phyloP scores from a whole-genome alignment of 2,113 vertebrate species.

The Trinectes maculatus region DNA sequence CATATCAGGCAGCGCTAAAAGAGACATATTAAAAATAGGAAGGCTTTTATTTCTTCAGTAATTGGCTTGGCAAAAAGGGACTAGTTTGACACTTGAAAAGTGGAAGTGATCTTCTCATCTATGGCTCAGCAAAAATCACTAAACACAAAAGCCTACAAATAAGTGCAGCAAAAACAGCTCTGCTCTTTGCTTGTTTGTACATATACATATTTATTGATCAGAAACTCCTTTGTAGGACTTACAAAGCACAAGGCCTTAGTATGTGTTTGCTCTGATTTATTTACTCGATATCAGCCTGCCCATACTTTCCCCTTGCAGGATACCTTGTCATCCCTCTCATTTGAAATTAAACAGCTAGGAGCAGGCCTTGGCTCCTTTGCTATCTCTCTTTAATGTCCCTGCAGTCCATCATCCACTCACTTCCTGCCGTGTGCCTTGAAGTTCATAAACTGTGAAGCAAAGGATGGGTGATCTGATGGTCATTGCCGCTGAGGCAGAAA shows the following conservation, averaged over 20 bases:
- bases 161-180: constrained; percentile 8
- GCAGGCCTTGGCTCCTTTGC: constrained; percentile 30
- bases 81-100: not conserved
- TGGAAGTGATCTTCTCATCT: not conserved
- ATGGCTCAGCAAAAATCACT: not conserved
- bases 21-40: not conserved
- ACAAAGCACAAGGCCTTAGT: constrained; percentile 23
- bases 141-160: not conserved
- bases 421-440: constrained; percentile 34
- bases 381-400: constrained; percentile 45
- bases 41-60: not conserved
- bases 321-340: constrained; percentile 56
- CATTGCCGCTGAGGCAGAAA: constrained; percentile 59
- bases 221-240: constrained; percentile 36
- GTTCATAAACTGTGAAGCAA: constrained; percentile 71
- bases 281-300: constrained; percentile 22
- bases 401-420: constrained; percentile 65
- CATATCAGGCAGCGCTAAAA: too few species aligned
- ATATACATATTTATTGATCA: constrained; percentile 50
- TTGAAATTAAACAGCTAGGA: constrained; percentile 61
- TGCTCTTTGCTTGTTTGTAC: constrained; percentile 16
- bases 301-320: constrained; percentile 24
- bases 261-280: constrained; percentile 46
- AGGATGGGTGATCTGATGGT: constrained; percentile 70
- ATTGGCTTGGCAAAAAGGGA: constrained; percentile 1